These are phyloP conservation scores for Silurus meridionalis DNA, from an alignment of 2,113 vertebrate species.

Conservation along the genomic window DNA sequence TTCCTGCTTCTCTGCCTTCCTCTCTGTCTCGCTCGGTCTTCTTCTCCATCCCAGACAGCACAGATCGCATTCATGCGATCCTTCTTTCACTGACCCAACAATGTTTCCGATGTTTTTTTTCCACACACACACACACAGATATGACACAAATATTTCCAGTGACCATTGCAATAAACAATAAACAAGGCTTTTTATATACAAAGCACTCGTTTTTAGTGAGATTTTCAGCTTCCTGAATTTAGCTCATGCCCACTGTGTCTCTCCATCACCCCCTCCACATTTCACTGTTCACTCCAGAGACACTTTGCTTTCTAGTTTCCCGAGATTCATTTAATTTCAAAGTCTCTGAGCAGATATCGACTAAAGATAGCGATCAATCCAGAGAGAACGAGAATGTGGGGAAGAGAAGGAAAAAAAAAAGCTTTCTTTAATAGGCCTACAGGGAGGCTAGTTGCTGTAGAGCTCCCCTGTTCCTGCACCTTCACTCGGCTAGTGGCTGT, in stretches of 20 bases:
- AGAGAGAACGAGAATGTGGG: slow-evolving; percentile 14
- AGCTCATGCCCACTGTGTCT: background rate
- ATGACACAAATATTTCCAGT: background rate
- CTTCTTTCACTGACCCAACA: slow-evolving; percentile 19
- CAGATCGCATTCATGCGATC: slow-evolving; percentile 11
- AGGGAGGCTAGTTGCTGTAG: slow-evolving; percentile 19
- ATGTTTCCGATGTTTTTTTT: background rate
- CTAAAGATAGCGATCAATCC: slow-evolving; percentile 45
- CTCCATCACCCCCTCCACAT: background rate
- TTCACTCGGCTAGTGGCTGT: background rate
- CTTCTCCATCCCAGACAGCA: background rate
- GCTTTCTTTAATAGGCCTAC: slow-evolving; percentile 39
- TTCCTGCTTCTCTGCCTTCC: slow-evolving; percentile 23
- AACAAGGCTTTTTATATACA: background rate
- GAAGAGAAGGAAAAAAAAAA: slow-evolving; percentile 23
- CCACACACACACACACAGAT: slow-evolving; percentile 2
- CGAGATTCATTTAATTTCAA: slow-evolving; percentile 30
- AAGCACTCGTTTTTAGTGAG: background rate
- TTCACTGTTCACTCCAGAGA: slow-evolving; percentile 11
- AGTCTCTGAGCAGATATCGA: slow-evolving; percentile 44
- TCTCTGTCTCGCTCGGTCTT: background rate
- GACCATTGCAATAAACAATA: slow-evolving; percentile 13
- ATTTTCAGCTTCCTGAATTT: background rate
- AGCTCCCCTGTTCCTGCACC: slow-evolving; percentile 6
- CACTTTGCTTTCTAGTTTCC: slow-evolving; percentile 14